Evolutionary conservation across 2,888 invertebrate genomes (phyloP), one percentile per base, ranked within the genome.

Genomic region (Drosophila niveifrons): DNA sequence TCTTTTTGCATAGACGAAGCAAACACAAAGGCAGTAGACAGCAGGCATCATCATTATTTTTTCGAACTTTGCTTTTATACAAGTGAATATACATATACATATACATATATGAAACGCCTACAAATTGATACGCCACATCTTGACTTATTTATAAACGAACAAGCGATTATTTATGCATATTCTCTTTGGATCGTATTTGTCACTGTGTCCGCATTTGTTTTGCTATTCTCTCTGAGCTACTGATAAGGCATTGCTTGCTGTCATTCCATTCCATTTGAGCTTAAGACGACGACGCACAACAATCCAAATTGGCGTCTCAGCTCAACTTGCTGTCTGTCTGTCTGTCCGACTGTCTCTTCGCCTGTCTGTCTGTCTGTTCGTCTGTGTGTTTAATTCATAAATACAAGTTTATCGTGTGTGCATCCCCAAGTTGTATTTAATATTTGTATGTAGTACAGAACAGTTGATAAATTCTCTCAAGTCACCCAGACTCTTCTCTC

Each of bases 61-160:
- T 46, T 61, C 36, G 34, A 56, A 58, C 52, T 66, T 57, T 57
- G 55, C 44, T 46, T 56, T 34, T 53, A 13, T 58, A 62, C 23
- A 23, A 23, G 23, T 23, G 23, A 23, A 23, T 53, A 44, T 15
- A 34, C 31, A 48, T 8, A 63, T 34, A 11, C 34, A 41, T 28
- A 17, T 34, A 50, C 36, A 6, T 8, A 43, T 52, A 52, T 62
- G 31, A 3, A 50, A 66, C 70, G 70, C 70, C 70, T 66, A 70
- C 70, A 62, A 70, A 70, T 63, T 67, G 51, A 66, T 67, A 70
- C 57, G 57, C 51, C 66, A 55, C 55, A 68, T 68, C 41, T 71
- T 55, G 59, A 68, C 55, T 71, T 68, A 64, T 68, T 56, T 64
- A 58, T 63, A 67, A 61, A 57, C 23, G 23, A 23, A 23, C 6